A percentile compares a stretch with the other conserved stretches of the same genome.
phyloP scores from a whole-genome alignment of 2,888 invertebrate genomes.

The Malachius bipustulatus region DNA sequence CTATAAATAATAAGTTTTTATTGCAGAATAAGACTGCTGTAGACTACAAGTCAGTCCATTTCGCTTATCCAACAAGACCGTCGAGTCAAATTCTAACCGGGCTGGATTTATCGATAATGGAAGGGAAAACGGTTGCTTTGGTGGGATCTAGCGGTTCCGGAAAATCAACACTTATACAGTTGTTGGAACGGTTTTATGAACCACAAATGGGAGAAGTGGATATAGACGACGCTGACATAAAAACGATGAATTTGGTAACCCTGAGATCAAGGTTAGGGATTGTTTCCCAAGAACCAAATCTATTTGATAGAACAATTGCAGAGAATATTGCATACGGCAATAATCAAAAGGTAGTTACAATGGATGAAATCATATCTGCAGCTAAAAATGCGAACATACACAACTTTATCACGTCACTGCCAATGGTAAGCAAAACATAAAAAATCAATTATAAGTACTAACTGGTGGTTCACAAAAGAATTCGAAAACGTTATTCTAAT shows the following conservation, averaged over 20 bases:
- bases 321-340: slow-evolving; percentile 87
- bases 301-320: no score
- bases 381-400: slow-evolving; percentile 77
- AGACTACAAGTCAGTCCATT: slow-evolving; percentile 51
- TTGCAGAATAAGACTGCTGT: slow-evolving; percentile 47
- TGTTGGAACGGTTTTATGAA: slow-evolving; percentile 73
- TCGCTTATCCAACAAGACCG: slow-evolving; percentile 62
- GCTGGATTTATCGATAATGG: slow-evolving; percentile 45
- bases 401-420: slow-evolving; percentile 61
- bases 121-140: slow-evolving; percentile 57
- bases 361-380: slow-evolving; percentile 60
- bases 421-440: slow-evolving; percentile 57
- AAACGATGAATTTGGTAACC: slow-evolving; percentile 18
- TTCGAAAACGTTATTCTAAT: no score
- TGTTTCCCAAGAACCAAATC: slow-evolving; percentile 78
- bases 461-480: no score
- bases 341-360: slow-evolving; percentile 47
- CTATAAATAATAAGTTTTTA: no score
- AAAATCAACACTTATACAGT: slow-evolving; percentile 71
- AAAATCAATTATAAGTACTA: no score
- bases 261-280: slow-evolving; percentile 57
- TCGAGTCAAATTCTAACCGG: slow-evolving; percentile 54
- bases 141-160: slow-evolving; percentile 74
- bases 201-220: slow-evolving; percentile 48
- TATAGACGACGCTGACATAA: slow-evolving; percentile 19